Base-by-base conservation (phyloP, 2,113 vertebrate genomes). In the Thamnophis sirtalis region DNA sequence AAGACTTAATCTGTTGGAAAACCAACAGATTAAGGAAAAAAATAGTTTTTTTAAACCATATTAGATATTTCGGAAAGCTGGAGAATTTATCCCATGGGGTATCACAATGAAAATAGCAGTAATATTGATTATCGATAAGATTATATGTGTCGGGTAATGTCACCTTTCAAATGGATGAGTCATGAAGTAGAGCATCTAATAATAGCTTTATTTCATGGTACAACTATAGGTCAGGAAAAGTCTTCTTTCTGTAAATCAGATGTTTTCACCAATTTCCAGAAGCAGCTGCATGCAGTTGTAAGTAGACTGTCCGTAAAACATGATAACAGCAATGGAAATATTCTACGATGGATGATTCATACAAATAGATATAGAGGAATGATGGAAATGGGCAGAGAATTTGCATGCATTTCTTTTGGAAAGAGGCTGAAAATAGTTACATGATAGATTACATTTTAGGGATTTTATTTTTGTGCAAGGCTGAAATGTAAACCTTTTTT, bases 401-500 rank as follows among this genome's bases (percentile, higher is more conserved):
- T 38, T 63, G 88, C 84, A 89, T 88, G 68, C 33, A 51, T 85
- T 84, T 91, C 43, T 54, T 60, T 60, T 91, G 94, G 85, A 95
- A 96, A 91, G 91, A 43, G 86, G 63, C 87, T 92, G 94, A 93
- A 94, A 93, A 84, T 84, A 90, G 63, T 92, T 94, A 94, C 94
- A 89, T 92, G 92, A 87, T 91, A 96, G 92, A 96, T 94, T 0
- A 88, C 43, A 94, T 95, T 88, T 93, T 22, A 92, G 91, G 48
- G 1, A 0, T 1, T 63, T 0, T 89, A 92, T 87, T 89, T 92
- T 93, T 93, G 88, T 63, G 50, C 0, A 0, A 89, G 85, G 86
- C 94, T 51, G 87, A 95, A 92, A 95, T 95, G 86, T 15, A 93
- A 91, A 95, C 94, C 95, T 93, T 91, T 92, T 94, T 93, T 89